Evolutionary conservation across 2,888 invertebrate species (phyloP), one percentile per base, ranked within the genome.

Genomic region (Catotricha subobsoleta): DNA sequence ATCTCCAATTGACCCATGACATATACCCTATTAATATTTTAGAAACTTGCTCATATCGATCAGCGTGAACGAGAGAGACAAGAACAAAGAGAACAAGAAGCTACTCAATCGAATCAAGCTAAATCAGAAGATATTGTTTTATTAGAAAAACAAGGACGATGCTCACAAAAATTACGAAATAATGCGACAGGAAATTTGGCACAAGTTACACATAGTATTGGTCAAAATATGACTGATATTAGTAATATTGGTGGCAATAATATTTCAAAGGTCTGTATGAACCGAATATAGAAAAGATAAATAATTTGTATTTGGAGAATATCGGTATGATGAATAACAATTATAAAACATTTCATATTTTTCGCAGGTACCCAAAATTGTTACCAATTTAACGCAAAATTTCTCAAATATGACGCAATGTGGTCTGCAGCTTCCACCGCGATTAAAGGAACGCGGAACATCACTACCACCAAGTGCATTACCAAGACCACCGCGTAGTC

Each of bases 161-260:
- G 48, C 36, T 49, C 49, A 13, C 50, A 50, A 33, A 50, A 50
- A 34, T 36, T 49, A 9, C 29, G 50, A 25, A 49, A 39, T 30
- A 48, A 47, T 41, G 35, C 45, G 9, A 45, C 45, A 16, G 49
- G 49, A 13, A 50, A 50, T 40, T 42, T 50, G 21, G 48, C 47
- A 13, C 48, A 49, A 44, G 49, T 50, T 6, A 47, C 50, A 15
- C 49, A 49, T n/a, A 50, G 42, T 15, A 47, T 50, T 25, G 50
- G 50, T 10, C 49, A 49, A 42, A 50, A 50, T 45, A 50, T 50
- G 50, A 50, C 49, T 1, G 50, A 50, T 33, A 49, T 50, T 7
- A 48, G 48, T 41, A 50, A 50, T 33, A 49, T 50, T 43, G 48
- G 48, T 20, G 20, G 20, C 36, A 36, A 10, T 23, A 36, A 25